Evolutionary conservation across 2,797 vertebrate genomes (phyloP), one percentile per base, ranked within the genome.

Genomic region (Cossypha polioptera): DNA sequence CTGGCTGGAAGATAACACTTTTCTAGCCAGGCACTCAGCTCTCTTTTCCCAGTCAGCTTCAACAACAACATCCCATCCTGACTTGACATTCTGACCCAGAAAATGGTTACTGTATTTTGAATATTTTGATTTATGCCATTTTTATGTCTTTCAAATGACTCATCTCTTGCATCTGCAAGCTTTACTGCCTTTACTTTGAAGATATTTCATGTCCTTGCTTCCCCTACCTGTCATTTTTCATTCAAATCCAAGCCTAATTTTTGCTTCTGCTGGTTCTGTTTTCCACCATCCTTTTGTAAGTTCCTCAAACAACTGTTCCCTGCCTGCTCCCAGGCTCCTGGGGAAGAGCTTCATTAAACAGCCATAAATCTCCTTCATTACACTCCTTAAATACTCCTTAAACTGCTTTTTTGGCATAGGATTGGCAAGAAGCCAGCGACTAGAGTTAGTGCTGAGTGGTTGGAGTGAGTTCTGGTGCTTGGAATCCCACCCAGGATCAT

Each of bases 341-440:
- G 47, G 69, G 81, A 89, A 85, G 55, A 92, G 85, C 77, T 92
- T 84, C 91, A 82, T 89, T 87, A 94, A 92, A 72, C 29, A 87
- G 24, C 84, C 35, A 33, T 76, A 75, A 81, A 92, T 91, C 47
- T 69, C 8, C 78, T 65, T 85, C 61, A 21, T 71, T 86, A 8
- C 69, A 19, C 79, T 59, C 55, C 28, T 65, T 68, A 84, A 90
- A 86, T 63, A 40, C 26, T 92, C 19, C 22, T 72, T 38, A 58
- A 65, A 43, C 13, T 71, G 45, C 12, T 25, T 71, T 68, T 67
- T 87, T 92, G 63, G 67, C 81, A 58, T 8, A 14, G 45, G 47
- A 10, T 7, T 88, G 81, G 69, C 77, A 78, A 78, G 74, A 81
- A 47, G 16, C 59, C 84, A 61, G 29, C 0, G 11, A 5, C 50